These are phyloP conservation scores for Galeopterus variegatus DNA, from an alignment of 2,113 vertebrate species.

Conservation along the genomic window DNA sequence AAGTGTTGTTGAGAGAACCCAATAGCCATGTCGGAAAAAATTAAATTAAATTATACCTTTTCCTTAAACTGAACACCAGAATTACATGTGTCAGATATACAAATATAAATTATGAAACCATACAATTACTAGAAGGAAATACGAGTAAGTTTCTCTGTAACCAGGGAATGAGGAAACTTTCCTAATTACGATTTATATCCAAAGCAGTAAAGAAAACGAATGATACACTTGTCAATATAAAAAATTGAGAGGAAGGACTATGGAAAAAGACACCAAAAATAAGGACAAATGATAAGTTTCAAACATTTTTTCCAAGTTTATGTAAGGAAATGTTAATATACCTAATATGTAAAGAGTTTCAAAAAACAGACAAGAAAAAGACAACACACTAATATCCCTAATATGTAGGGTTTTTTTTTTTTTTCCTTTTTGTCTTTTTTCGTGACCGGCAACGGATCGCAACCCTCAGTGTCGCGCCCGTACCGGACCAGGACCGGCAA, in stretches of 20 bases:
- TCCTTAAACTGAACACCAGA: conserved; percentile 38
- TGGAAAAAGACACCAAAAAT: background rate
- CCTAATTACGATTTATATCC: background rate
- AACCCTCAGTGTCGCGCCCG: no score
- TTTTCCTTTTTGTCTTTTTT: no score
- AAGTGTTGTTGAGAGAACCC: background rate
- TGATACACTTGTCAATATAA: background rate
- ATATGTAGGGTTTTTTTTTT: no score
- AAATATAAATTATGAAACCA: conserved; percentile 31
- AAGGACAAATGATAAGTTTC: background rate
- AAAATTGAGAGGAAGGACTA: background rate
- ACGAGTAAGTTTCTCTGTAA: background rate
- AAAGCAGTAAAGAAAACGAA: conserved; percentile 10
- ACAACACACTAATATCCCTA: background rate
- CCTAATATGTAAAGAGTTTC: background rate
- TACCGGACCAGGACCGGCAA: no score
- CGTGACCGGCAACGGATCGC: no score
- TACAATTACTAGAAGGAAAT: conserved; percentile 2
- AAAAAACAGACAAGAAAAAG: background rate
- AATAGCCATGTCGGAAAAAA: background rate
- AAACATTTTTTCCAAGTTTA: no score
- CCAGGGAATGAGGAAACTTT: background rate
- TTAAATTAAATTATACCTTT: background rate
- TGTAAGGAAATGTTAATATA: background rate
- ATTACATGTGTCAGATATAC: background rate